These are phyloP conservation scores for Australoheros scitulus DNA, from an alignment of 2,113 vertebrate genomes.

Conservation along the genomic window DNA sequence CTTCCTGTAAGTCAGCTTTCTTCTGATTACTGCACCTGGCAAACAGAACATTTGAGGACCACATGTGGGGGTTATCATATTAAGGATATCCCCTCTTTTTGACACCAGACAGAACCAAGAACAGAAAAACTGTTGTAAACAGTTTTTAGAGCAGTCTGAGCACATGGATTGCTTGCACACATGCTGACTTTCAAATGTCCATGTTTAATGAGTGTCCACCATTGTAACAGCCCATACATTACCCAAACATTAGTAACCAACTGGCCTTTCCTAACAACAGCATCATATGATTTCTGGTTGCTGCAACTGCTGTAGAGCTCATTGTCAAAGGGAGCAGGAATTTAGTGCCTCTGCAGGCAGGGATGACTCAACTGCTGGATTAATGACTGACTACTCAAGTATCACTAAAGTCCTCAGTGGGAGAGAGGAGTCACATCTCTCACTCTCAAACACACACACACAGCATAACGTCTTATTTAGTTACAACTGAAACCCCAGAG, in stretches of 20 bases:
- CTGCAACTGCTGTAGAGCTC: conserved; percentile 30
- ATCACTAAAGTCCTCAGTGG: conserved; percentile 59
- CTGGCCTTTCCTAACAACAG: conserved; percentile 14
- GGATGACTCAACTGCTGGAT: conserved; percentile 73
- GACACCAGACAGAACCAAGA: background rate
- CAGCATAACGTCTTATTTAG: conserved; percentile 55
- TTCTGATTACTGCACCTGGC: no score
- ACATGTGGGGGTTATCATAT: background rate
- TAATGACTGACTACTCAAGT: conserved; percentile 70
- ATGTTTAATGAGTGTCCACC: background rate
- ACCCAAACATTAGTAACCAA: conserved; percentile 41
- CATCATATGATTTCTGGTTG: conserved; percentile 46
- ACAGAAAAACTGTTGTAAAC: background rate
- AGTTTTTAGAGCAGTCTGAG: background rate
- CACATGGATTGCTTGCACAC: background rate
- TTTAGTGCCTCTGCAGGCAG: conserved; percentile 75
- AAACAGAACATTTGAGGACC: no score
- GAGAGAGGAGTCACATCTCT: conserved; percentile 53
- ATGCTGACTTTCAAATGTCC: background rate
- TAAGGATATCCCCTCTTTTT: background rate
- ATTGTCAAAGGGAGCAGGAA: conserved; percentile 75
- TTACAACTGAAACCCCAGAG: conserved; percentile 55
- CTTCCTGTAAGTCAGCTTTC: background rate
- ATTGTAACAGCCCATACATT: conserved; percentile 8
- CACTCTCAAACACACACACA: conserved; percentile 31